phyloP scores from a whole-genome alignment of 2,113 vertebrate species.

The Beaufortia kweichowensis region DNA sequence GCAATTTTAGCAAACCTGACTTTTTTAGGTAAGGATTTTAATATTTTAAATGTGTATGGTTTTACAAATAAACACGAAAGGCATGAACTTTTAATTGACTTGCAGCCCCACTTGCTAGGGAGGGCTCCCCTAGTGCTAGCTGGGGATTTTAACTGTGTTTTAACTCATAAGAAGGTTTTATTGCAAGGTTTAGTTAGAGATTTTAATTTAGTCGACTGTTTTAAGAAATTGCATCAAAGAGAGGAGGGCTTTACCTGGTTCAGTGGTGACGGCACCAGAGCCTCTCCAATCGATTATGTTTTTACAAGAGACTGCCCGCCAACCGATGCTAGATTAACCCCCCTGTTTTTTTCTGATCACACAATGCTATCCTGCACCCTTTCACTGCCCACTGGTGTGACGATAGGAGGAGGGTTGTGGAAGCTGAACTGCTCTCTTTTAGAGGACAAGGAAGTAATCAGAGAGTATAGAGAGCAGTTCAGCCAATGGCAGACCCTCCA shows the following conservation, averaged over 20 bases:
- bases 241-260: not conserved
- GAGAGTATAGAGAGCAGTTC: not conserved
- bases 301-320: slow-evolving; percentile 23
- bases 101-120: not conserved
- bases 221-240: not conserved
- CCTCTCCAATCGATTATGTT: slow-evolving; percentile 40
- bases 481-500: slow-evolving; percentile 35
- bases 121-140: not conserved
- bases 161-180: accelerated
- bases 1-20: not conserved
- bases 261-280: slow-evolving; percentile 20
- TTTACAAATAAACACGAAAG: not conserved
- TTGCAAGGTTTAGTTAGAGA: not conserved
- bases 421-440: slow-evolving; percentile 43
- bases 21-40: not conserved
- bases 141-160: slow-evolving; percentile 16
- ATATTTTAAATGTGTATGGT: not conserved
- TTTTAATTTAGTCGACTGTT: not conserved
- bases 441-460: not conserved
- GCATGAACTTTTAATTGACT: not conserved
- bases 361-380: slow-evolving; percentile 16
- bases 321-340: slow-evolving; percentile 24
- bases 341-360: slow-evolving; percentile 42
- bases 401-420: slow-evolving; percentile 24
- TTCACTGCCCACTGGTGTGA: not conserved